phyloP scores from a whole-genome alignment of 2,113 vertebrate species.

The Candoia aspera region DNA sequence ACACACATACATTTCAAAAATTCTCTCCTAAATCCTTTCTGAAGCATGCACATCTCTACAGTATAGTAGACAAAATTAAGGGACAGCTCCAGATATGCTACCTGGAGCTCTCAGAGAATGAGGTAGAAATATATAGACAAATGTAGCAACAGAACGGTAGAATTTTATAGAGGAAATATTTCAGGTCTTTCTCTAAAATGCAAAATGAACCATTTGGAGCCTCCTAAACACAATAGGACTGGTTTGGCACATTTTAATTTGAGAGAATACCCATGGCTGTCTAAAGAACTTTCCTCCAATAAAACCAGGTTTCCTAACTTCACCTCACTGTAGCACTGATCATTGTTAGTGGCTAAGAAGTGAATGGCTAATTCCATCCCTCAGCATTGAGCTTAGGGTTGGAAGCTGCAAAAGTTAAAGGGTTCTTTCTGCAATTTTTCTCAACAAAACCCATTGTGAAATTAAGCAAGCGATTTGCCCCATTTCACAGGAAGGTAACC shows the following conservation, averaged over 20 bases:
- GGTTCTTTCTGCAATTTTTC: background rate
- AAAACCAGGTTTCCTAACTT: background rate
- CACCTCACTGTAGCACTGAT: background rate
- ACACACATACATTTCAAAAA: background rate
- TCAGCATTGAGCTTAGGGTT: background rate
- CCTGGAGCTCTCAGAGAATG: background rate
- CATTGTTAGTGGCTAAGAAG: background rate
- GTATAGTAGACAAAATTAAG: background rate
- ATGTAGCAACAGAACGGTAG: background rate
- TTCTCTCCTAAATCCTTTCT: background rate
- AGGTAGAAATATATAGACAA: background rate
- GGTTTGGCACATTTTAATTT: background rate
- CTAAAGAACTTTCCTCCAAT: background rate
- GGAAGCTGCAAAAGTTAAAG: background rate
- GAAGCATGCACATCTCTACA: background rate
- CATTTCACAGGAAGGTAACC: slow-evolving; percentile 18
- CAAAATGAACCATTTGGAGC: background rate
- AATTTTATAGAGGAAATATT: background rate
- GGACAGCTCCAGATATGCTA: background rate
- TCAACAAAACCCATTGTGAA: background rate
- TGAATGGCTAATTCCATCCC: background rate
- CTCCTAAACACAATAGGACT: background rate
- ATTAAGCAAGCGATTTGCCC: background rate
- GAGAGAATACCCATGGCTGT: background rate
- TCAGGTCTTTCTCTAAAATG: background rate